Evolutionary conservation across 2,113 vertebrate genomes (phyloP).

Genomic region (Bombycilla garrulus): DNA sequence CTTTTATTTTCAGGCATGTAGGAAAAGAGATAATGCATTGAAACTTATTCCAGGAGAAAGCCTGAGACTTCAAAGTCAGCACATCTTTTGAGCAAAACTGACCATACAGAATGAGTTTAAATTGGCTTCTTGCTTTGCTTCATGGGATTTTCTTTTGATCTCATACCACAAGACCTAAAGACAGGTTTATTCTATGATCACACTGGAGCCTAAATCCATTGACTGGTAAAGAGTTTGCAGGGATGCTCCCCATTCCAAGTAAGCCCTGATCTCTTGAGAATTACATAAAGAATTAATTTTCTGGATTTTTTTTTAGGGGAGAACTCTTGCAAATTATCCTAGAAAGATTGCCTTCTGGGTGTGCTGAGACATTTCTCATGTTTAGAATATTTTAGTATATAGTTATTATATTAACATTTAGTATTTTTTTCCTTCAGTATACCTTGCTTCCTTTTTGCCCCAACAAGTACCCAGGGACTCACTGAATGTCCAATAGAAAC

Average conservation of each 20-base stretch:
- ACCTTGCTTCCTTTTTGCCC: neutral
- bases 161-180: neutral
- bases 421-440: neutral
- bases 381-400: too few species aligned
- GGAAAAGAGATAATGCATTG: neutral
- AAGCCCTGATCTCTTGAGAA: neutral
- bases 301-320: neutral
- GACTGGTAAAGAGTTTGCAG: neutral
- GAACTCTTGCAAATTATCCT: neutral
- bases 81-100: slow-evolving; percentile 5
- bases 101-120: neutral
- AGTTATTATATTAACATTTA: too few species aligned
- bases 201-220: neutral
- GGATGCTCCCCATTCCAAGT: neutral
- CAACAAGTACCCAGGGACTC: neutral
- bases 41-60: neutral
- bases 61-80: neutral
- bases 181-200: neutral
- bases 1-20: slow-evolving; percentile 4
- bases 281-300: neutral
- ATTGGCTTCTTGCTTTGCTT: neutral
- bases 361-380: neutral
- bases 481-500: neutral
- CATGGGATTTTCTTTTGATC: slow-evolving; percentile 29
- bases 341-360: neutral